Base-by-base conservation (phyloP, 2,113 vertebrate genomes). In the Paedocypris sp. region DNA sequence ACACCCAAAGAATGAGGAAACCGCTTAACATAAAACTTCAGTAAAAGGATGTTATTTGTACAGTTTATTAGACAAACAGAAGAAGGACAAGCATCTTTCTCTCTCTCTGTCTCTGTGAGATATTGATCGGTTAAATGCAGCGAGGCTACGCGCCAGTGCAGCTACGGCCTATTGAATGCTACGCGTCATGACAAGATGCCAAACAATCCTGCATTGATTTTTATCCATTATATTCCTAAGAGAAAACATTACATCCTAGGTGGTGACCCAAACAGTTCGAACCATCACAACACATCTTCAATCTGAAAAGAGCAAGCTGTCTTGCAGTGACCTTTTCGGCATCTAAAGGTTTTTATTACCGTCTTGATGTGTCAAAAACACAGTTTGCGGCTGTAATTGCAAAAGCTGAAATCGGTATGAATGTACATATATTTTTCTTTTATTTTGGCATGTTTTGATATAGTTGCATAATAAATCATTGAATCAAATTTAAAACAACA, bases 311-410 rank as follows among this genome's bases (percentile, higher is more conserved):
- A 39, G 22, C 51, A 47, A 46, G 22, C 41, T 10, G 32, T 29
- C 61, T 63, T 32, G n/a, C n/a, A 4, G 1, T 54, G 50, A 56
- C 62, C 50, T 64, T 64, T 56, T 53, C 50, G 35, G 11, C 50
- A 35, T 46, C 50, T 29, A 12, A 43, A 33, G 28, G 10, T 35
- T n/a, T 32, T 32, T 25, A 43, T 25, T 38, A 16, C 5, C 4
- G 16, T 29, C 7, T 26, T 23, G 20, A 52, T n/a, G n/a, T n/a
- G n/a, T n/a, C n/a, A n/a, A n/a, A n/a, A n/a, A n/a, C n/a, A n/a
- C n/a, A n/a, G n/a, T n/a, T n/a, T n/a, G n/a, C n/a, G n/a, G n/a
- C n/a, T n/a, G n/a, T n/a, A n/a, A n/a, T n/a, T n/a, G n/a, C n/a
- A n/a, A n/a, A n/a, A n/a, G n/a, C n/a, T n/a, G n/a, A n/a, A n/a